Base-by-base conservation (phyloP, 2,888 invertebrate genomes). In the Limenitis camilla region DNA sequence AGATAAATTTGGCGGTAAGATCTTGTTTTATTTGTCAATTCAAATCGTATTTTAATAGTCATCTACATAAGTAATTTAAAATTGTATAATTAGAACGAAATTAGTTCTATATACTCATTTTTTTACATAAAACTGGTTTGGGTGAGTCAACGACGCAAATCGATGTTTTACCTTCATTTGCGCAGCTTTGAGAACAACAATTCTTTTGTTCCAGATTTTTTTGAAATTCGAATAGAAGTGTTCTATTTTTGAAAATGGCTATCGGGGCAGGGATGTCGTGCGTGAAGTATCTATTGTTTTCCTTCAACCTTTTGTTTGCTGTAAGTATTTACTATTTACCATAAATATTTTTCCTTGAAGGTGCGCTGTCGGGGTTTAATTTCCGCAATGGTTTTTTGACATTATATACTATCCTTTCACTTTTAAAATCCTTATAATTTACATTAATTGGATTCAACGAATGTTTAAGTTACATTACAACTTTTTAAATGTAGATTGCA, bases 261-360 rank as follows among this genome's bases (percentile, higher is more conserved):
- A 90, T 92, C 67, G 92, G 92, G 63, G 92, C 91, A 65, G 94
- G 94, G 73, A 93, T 95, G 92, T 92, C 94, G 67, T 95, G 95
- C 87, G 92, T 96, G 66, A 96, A 96, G 85, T 96, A 94, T 78
- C 89, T 96, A 56, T 90, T 96, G 45, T 96, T 96, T 81, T 89
- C 93, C 65, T 95, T 96, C 89, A 96, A 96, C 84, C 90, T 96
- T 64, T 81, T 95, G 63, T 94, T 96, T 87, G 95, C 95, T 84
- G 96, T 96, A 86, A 92, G 94, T 90, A 65, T 61, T 55, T 58
- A 64, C 62, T 50, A 56, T 48, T 49, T 32, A 52, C 49, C 58
- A 3, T 2, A 19, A 19, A 55, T 59, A 55, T 53, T 57, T 60
- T 63, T 60, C 53, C 43, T 53, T 48, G 57, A 62, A 60, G 45